These are phyloP conservation scores for Ladona fulva DNA, from an alignment of 1,140 invertebrate genomes.

Conservation along the genomic window DNA sequence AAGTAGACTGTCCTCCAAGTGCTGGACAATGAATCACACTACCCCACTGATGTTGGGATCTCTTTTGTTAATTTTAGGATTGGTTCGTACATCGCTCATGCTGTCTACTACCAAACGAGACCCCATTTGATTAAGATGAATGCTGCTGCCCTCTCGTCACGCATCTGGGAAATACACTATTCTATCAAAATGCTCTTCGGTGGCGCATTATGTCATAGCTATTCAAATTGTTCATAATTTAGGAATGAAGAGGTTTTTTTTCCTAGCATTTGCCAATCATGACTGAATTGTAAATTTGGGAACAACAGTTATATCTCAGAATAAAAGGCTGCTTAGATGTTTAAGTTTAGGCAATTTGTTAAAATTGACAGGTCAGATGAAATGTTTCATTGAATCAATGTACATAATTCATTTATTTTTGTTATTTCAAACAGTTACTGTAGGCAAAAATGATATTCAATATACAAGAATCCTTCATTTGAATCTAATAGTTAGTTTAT, in stretches of 20 bases:
- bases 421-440: background rate
- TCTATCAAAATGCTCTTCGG: background rate
- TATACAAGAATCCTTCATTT: background rate
- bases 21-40: background rate
- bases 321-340: background rate
- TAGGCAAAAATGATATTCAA: background rate
- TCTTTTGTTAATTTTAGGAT: slow-evolving; percentile 10
- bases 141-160: background rate
- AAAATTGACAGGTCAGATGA: background rate
- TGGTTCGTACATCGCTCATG: slow-evolving; percentile 5
- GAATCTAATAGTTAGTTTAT: background rate
- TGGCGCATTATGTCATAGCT: background rate
- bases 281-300: slow-evolving; percentile 9
- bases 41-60: background rate
- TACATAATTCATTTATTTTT: slow-evolving; percentile 7
- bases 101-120: background rate
- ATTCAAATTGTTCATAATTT: background rate
- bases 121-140: slow-evolving; percentile 6
- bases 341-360: background rate
- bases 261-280: background rate
- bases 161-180: background rate
- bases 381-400: background rate
- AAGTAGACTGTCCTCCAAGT: too few species aligned
- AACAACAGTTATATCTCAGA: background rate
- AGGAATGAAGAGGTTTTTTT: background rate